Evolutionary conservation across 2,888 invertebrate species (phyloP), one percentile per base, ranked within the genome.

Genomic region (Crematogaster levior): DNA sequence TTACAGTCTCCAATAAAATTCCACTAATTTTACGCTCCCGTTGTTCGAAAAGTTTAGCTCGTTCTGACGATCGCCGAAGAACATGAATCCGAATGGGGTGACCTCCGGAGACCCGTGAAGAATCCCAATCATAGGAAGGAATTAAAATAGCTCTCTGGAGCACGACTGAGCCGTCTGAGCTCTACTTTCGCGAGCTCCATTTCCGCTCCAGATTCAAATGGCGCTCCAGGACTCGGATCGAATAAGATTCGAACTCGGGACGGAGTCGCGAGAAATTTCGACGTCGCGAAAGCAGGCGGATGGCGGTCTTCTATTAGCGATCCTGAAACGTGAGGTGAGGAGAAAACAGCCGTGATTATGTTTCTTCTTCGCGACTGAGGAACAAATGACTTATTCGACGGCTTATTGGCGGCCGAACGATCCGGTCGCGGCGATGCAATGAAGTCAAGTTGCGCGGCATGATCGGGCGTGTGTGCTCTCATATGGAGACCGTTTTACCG

Each of bases 1-100:
- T 89, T 89, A 90, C 89, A 68, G 80, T 77, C 85, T 70, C 74
- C 58, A 86, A 85, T 85, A 85, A 86, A 85, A 88, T 89, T 90
- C 86, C 88, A 86, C 87, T 87, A 85, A 85, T 84, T 83, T 81
- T 82, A 84, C 85, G 84, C 72, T 82, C 75, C 61, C 84, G 84
- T 58, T 60, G 85, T 40, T 82, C 85, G 82, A 82, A 65, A 87
- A 88, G 66, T 79, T 87, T 83, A 21, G 66, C 77, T 82, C 74
- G 81, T 74, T 63, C 66, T 48, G 60, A 27, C 34, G 65, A 68
- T 21, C 61, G 60, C 40, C 73, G 56, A 40, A 51, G 66, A 66
- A 30, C 79, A 51, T 40, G 70, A 70, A 53, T 74, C 37, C 30
- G 68, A 66, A 81, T 73, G 60, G 51, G 46, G 18, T 37, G 84